phyloP scores from a whole-genome alignment of 2,888 invertebrate genomes.

The Drosophila birchii region DNA sequence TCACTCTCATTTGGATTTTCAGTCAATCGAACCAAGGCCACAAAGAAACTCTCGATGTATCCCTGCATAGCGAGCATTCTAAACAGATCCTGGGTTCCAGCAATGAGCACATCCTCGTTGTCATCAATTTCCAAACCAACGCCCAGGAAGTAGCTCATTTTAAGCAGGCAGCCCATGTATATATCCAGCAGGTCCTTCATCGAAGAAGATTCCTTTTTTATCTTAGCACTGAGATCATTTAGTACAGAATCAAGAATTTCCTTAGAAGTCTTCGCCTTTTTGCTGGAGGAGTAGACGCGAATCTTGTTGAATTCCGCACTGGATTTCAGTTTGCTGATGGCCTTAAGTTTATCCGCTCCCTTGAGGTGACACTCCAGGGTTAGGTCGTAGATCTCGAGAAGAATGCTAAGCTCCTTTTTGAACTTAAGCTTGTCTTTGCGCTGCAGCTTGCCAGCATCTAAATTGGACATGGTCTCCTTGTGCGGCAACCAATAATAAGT shows the following conservation, averaged over 20 bases:
- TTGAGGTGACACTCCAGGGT: slow-evolving; percentile 70
- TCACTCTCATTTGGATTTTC: slow-evolving; percentile 68
- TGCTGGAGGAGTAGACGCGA: slow-evolving; percentile 59
- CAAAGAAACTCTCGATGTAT: slow-evolving; percentile 81
- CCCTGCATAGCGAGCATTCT: slow-evolving; percentile 80
- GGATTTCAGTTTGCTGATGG: slow-evolving; percentile 66
- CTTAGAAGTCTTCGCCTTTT: slow-evolving; percentile 49
- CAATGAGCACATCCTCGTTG: slow-evolving; percentile 66
- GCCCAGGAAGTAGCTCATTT: slow-evolving; percentile 81
- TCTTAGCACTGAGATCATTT: slow-evolving; percentile 54
- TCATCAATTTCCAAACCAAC: slow-evolving; percentile 56
- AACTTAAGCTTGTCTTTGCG: slow-evolving; percentile 72
- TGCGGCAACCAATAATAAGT: slow-evolving; percentile 83
- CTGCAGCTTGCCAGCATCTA: slow-evolving; percentile 72
- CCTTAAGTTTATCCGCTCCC: slow-evolving; percentile 70
- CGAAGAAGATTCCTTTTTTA: slow-evolving; percentile 53
- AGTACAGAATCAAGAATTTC: slow-evolving; percentile 55
- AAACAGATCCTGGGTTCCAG: slow-evolving; percentile 76
- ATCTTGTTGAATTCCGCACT: slow-evolving; percentile 70
- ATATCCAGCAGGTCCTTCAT: slow-evolving; percentile 75
- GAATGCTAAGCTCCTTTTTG: slow-evolving; percentile 62
- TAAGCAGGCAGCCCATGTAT: slow-evolving; percentile 69
- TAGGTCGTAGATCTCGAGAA: slow-evolving; percentile 79
- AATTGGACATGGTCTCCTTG: slow-evolving; percentile 68
- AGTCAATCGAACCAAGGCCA: slow-evolving; percentile 72